Evolutionary conservation across 2,888 invertebrate genomes (phyloP).

Genomic region (Erynnis tages): DNA sequence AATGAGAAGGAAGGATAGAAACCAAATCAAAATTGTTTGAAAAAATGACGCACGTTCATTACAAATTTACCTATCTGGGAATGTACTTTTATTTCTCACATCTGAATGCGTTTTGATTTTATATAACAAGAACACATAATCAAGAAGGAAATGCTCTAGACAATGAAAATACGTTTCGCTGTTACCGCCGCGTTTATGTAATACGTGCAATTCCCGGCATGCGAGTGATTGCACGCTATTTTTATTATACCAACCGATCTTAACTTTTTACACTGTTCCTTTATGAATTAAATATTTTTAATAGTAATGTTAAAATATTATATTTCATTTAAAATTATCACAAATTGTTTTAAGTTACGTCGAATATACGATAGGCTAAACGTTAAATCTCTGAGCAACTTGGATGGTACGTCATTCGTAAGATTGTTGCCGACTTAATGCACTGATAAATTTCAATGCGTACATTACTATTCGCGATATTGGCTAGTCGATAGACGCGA

Average conservation of each 20-base stretch:
- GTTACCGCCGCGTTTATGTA: constrained; percentile 57
- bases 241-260: constrained; percentile 7
- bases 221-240: background rate
- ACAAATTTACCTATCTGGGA: background rate
- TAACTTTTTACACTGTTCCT: too few relatives aligned
- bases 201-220: constrained; percentile 30
- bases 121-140: constrained; percentile 56
- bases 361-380: too few relatives aligned
- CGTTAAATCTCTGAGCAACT: too few relatives aligned
- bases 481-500: constrained; percentile 45
- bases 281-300: too few relatives aligned
- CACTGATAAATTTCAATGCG: constrained; percentile 22
- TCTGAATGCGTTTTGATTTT: constrained; percentile 38
- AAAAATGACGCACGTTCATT: constrained; percentile 21
- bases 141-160: constrained; percentile 74
- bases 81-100: background rate
- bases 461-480: constrained; percentile 32
- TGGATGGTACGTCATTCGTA: background rate
- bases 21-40: constrained; percentile 27
- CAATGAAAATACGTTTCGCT: constrained; percentile 69
- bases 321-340: too few relatives aligned
- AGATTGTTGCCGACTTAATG: constrained; percentile 22
- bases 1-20: constrained; percentile 27
- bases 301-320: too few relatives aligned
- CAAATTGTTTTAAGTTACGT: too few relatives aligned